Evolutionary conservation across 1,140 invertebrate species (phyloP).

Genomic region (Lasioglossum baleicum): DNA sequence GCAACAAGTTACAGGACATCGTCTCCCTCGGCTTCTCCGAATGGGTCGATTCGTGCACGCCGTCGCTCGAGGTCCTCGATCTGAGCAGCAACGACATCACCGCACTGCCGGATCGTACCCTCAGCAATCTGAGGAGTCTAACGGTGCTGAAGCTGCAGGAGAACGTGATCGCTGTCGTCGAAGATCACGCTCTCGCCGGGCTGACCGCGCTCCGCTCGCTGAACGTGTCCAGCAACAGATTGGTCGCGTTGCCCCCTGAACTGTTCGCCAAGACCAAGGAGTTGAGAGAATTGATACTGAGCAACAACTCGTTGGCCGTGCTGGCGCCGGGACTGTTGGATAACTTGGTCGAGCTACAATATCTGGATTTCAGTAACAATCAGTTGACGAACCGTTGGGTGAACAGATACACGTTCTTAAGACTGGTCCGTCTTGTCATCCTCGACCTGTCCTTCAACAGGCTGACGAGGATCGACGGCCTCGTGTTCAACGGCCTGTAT

Average conservation of each 20-base stretch:
- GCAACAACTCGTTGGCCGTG: conserved; percentile 89
- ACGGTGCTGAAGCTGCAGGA: conserved; percentile 85
- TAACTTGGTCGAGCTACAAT: conserved; percentile 87
- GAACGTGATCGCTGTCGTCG: conserved; percentile 86
- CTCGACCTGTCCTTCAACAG: conserved; percentile 89
- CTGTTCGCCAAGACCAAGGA: conserved; percentile 85
- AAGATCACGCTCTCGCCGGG: conserved; percentile 86
- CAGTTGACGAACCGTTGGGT: conserved; percentile 89
- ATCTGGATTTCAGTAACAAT: conserved; percentile 89
- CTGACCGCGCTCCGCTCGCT: conserved; percentile 84
- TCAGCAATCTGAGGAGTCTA: conserved; percentile 85
- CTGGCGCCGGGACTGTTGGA: conserved; percentile 88
- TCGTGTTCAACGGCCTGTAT: conserved; percentile 87
- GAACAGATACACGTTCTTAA: conserved; percentile 88
- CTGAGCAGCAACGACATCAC: conserved; percentile 88
- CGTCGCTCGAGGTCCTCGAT: conserved; percentile 85
- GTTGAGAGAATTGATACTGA: conserved; percentile 86
- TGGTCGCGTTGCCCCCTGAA: conserved; percentile 87
- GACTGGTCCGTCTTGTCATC: conserved; percentile 85
- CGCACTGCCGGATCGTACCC: conserved; percentile 84
- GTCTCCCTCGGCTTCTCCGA: conserved; percentile 86
- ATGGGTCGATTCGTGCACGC: conserved; percentile 82
- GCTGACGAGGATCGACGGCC: conserved; percentile 85
- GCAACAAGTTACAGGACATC: conserved; percentile 89
- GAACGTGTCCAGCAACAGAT: conserved; percentile 88